Percentiles rank a stretch among this genome's conserved stretches.
Evolutionary conservation across 64 coral and sea anemone genomes (phyloP).

Genomic region (Actinia tenebrosa): DNA sequence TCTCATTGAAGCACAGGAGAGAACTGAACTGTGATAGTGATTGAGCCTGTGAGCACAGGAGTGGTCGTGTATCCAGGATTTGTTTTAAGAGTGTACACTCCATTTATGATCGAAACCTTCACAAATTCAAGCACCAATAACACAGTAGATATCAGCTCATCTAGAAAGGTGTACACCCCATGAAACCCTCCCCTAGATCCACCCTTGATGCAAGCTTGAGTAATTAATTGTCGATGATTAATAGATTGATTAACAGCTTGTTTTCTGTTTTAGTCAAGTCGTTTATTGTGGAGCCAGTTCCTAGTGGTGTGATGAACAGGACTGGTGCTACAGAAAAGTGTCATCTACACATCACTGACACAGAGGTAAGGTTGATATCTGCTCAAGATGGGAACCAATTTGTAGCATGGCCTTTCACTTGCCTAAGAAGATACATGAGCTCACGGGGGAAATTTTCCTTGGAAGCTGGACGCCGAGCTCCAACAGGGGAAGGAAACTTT

Average conservation of each 20-base stretch:
- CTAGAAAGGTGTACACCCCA: too few relatives aligned
- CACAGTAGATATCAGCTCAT: too few relatives aligned
- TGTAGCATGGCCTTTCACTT: slow-evolving; percentile 91
- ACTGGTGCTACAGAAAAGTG: slow-evolving; percentile 69
- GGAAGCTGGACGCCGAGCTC: slow-evolving; percentile 89
- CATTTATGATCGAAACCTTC: too few relatives aligned
- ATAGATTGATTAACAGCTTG: neutral
- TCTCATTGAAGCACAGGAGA: too few relatives aligned
- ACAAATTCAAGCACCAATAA: too few relatives aligned
- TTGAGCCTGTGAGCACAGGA: too few relatives aligned
- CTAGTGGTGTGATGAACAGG: slow-evolving; percentile 36
- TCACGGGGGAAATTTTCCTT: slow-evolving; percentile 75
- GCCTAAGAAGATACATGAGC: slow-evolving; percentile 90
- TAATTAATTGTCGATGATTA: neutral
- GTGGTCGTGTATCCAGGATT: too few relatives aligned
- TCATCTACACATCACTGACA: slow-evolving; percentile 74
- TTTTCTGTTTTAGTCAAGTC: slow-evolving; percentile 68
- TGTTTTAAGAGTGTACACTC: too few relatives aligned
- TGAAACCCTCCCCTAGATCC: too few relatives aligned
- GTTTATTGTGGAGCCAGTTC: slow-evolving; percentile 81
- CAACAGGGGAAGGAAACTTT: slow-evolving; percentile 89
- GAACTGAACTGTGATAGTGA: too few relatives aligned
- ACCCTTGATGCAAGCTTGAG: too few relatives aligned
- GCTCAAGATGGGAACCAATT: slow-evolving; percentile 73
- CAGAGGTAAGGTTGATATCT: slow-evolving; percentile 76